These are phyloP conservation scores for Paradoxurus hermaphroditus DNA, from an alignment of 2,113 vertebrate species.

Conservation along the genomic window DNA sequence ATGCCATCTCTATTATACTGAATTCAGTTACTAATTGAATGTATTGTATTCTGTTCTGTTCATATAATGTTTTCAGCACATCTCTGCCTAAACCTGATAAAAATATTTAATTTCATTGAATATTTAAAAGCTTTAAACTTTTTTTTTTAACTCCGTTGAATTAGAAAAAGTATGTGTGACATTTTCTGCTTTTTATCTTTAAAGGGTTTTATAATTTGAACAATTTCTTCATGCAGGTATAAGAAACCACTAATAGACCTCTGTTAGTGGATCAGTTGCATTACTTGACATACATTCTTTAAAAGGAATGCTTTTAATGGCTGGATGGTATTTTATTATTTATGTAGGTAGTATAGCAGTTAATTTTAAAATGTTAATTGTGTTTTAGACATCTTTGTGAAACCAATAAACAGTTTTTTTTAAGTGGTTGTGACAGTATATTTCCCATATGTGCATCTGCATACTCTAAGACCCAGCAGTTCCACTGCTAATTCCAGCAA, in stretches of 20 bases:
- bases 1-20: neutral
- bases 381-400: neutral
- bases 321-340: neutral
- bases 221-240: neutral
- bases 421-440: neutral
- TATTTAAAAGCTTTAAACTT: neutral
- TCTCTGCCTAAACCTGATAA: neutral
- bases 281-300: neutral
- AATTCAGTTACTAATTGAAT: neutral
- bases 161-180: neutral
- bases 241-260: neutral
- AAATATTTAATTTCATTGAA: slow-evolving; percentile 10
- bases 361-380: slow-evolving; percentile 31
- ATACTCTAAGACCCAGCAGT: neutral
- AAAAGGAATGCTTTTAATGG: neutral
- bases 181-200: neutral
- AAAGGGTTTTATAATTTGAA: neutral
- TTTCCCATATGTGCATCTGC: neutral
- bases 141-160: neutral
- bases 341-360: neutral
- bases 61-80: neutral
- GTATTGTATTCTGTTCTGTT: neutral
- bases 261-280: neutral
- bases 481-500: neutral
- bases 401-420: neutral